phyloP scores from a whole-genome alignment of 2,797 vertebrate species.

The Etheostoma nigrum region DNA sequence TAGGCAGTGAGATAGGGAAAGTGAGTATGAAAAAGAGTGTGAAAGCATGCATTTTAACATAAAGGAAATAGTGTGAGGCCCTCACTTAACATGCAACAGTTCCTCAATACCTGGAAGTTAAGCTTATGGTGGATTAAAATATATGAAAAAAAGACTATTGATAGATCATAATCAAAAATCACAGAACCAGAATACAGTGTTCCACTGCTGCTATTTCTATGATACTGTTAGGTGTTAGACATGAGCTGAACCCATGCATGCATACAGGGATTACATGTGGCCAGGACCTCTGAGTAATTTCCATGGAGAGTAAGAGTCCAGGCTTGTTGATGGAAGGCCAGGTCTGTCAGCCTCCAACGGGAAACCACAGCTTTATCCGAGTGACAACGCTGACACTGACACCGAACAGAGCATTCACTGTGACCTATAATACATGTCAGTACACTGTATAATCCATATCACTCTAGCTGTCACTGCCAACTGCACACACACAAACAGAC shows the following conservation, averaged over 20 bases:
- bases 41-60: slow-evolving; percentile 4
- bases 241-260: slow-evolving; percentile 29
- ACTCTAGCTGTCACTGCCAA: slow-evolving; percentile 67
- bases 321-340: slow-evolving; percentile 52
- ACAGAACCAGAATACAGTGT: slow-evolving; percentile 20
- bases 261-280: slow-evolving; percentile 24
- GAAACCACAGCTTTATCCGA: slow-evolving; percentile 75
- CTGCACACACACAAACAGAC: slow-evolving; percentile 22
- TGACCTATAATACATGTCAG: slow-evolving; percentile 69
- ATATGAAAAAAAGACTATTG: not conserved
- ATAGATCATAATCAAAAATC: slow-evolving; percentile 11
- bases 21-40: not conserved
- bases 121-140: slow-evolving; percentile 3
- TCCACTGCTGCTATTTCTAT: slow-evolving; percentile 18
- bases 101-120: slow-evolving; percentile 25
- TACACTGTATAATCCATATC: slow-evolving; percentile 69
- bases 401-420: slow-evolving; percentile 61
- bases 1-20: not conserved
- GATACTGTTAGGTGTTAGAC: slow-evolving; percentile 21
- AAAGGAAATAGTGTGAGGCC: slow-evolving; percentile 1
- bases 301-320: slow-evolving; percentile 51
- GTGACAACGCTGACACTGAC: slow-evolving; percentile 71
- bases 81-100: not conserved
- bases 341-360: slow-evolving; percentile 63
- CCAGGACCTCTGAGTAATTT: slow-evolving; percentile 38